These are phyloP conservation scores for Tympanoctomys barrerae DNA, from an alignment of 2,797 vertebrate species.

Conservation along the genomic window DNA sequence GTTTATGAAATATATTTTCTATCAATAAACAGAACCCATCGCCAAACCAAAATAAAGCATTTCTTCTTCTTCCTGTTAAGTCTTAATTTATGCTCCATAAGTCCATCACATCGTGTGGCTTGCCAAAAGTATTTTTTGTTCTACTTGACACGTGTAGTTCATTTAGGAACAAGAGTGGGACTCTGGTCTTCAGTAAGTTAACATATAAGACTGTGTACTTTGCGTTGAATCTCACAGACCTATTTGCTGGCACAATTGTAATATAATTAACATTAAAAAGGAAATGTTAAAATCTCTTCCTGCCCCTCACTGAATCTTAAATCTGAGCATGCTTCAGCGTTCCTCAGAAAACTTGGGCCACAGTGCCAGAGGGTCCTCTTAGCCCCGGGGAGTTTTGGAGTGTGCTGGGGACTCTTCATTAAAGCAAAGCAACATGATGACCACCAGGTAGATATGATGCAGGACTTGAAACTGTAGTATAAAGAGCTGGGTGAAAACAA, in stretches of 20 bases:
- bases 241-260: not conserved
- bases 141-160: not conserved
- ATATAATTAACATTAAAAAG: not conserved
- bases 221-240: conserved; percentile 7
- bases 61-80: conserved; percentile 53
- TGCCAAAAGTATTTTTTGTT: not conserved
- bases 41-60: conserved; percentile 71
- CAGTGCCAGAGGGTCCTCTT: not conserved
- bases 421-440: not conserved
- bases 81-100: not conserved
- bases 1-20: conserved; percentile 66
- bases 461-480: not conserved
- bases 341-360: not conserved
- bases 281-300: not conserved
- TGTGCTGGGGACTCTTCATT: not conserved
- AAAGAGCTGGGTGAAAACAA: not conserved
- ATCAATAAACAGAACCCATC: conserved; percentile 75
- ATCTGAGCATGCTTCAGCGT: not conserved
- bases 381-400: not conserved
- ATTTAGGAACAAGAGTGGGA: not conserved
- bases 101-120: not conserved
- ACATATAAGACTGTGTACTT: not conserved
- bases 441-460: not conserved
- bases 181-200: not conserved
- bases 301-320: conserved; percentile 17